These are phyloP conservation scores for Archaeoteleia sp. DNA, from an alignment of 2,888 invertebrate genomes.

Conservation along the genomic window DNA sequence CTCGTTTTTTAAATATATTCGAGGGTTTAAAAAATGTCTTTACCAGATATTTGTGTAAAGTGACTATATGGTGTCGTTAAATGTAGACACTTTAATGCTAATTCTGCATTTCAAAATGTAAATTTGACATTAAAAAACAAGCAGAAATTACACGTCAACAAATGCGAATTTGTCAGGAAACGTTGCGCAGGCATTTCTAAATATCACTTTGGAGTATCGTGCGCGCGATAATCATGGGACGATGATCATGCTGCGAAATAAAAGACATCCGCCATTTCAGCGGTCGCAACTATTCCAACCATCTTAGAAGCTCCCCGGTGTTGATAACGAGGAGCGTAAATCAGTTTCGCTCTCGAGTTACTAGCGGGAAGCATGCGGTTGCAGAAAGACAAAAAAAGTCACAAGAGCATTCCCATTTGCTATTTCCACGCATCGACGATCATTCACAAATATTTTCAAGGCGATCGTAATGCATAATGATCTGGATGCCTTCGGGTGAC, in stretches of 20 bases:
- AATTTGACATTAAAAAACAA: too few relatives aligned
- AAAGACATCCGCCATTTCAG: conserved; percentile 15
- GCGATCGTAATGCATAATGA: background rate
- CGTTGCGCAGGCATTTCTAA: too few relatives aligned
- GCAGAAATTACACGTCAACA: too few relatives aligned
- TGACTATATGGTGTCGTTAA: too few relatives aligned
- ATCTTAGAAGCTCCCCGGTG: conserved; percentile 48
- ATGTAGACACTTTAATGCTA: too few relatives aligned
- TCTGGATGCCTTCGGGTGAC: too few relatives aligned
- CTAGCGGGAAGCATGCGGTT: conserved; percentile 33
- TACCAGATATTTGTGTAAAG: too few relatives aligned
- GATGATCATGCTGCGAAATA: conserved; percentile 14
- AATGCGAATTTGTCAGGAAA: too few relatives aligned
- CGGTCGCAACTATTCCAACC: conserved; percentile 36
- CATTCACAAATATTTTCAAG: background rate
- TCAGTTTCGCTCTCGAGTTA: conserved; percentile 50
- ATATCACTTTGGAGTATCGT: too few relatives aligned
- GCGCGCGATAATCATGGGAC: conserved; percentile 7
- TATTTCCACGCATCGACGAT: background rate
- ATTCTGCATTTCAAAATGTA: too few relatives aligned
- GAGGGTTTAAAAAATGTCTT: too few relatives aligned
- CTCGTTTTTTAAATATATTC: too few relatives aligned
- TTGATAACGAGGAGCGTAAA: conserved; percentile 54
- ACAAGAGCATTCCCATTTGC: conserved; percentile 6
- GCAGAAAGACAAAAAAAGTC: conserved; percentile 9